These are phyloP conservation scores for Thymelicus acteon DNA, from an alignment of 2,888 invertebrate genomes.

Conservation along the genomic window DNA sequence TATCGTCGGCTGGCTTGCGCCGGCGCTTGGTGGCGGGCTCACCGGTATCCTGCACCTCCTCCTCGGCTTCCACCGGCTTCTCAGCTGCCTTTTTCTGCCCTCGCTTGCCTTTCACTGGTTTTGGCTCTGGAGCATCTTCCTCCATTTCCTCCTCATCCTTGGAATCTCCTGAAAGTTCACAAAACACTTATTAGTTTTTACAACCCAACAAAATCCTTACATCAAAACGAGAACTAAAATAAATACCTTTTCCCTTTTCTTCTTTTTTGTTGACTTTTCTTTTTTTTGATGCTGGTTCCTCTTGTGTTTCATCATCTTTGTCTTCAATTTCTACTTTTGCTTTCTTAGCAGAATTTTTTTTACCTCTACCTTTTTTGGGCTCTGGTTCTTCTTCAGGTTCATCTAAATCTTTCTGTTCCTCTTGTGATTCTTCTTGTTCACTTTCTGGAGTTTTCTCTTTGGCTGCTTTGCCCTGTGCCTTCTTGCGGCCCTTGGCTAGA, in stretches of 20 bases:
- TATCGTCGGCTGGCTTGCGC: conserved; percentile 71
- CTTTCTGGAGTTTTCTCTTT: conserved; percentile 58
- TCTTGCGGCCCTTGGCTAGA: conserved; percentile 52
- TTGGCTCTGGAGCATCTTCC: conserved; percentile 58
- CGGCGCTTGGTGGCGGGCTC: conserved; percentile 68
- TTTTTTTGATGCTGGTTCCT: conserved; percentile 59
- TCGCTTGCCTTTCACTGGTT: conserved; percentile 67
- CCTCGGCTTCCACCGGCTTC: conserved; percentile 53
- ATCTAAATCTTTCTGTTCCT: conserved; percentile 52
- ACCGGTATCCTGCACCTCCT: conserved; percentile 59
- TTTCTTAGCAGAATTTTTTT: conserved; percentile 66
- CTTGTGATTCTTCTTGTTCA: conserved; percentile 55
- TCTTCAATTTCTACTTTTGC: conserved; percentile 63
- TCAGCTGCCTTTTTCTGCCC: conserved; percentile 65
- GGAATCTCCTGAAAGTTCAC: conserved; percentile 55
- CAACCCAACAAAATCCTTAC: background rate
- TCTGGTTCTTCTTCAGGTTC: conserved; percentile 55
- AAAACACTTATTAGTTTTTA: conserved; percentile 2
- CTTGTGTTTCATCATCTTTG: conserved; percentile 53
- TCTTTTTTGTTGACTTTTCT: conserved; percentile 64
- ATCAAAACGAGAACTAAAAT: conserved; percentile 15
- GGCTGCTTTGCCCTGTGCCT: conserved; percentile 50
- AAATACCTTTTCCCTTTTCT: conserved; percentile 62
- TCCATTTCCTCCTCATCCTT: conserved; percentile 62
- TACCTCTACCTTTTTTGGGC: conserved; percentile 69